Conservation (phyloP, 2,888 invertebrate species). For the Molorchus minor region DNA sequence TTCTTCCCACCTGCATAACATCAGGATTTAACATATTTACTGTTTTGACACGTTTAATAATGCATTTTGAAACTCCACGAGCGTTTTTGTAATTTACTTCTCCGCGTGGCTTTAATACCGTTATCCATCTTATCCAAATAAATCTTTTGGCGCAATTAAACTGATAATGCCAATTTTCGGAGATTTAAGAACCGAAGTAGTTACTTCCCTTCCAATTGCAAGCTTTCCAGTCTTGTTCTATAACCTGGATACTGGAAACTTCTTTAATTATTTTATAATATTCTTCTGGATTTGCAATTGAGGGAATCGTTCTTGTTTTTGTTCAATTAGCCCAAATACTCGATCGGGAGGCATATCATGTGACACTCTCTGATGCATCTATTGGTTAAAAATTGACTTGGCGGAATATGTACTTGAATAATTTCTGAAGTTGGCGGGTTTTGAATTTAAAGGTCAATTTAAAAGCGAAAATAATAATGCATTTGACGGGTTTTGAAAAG, state of each 20-base stretch:
- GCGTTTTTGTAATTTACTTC: too few species aligned
- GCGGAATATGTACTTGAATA: too few species aligned
- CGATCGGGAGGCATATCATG: slow-evolving; percentile 13
- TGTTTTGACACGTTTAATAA: too few species aligned
- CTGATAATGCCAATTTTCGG: slow-evolving; percentile 15
- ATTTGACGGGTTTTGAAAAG: too few species aligned
- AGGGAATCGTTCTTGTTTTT: not conserved
- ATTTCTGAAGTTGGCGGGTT: too few species aligned
- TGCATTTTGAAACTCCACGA: too few species aligned
- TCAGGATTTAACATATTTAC: too few species aligned
- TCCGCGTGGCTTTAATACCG: not conserved
- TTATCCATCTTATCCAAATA: slow-evolving; percentile 11
- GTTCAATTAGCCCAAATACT: slow-evolving; percentile 12
- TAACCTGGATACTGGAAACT: not conserved
- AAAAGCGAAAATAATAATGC: too few species aligned
- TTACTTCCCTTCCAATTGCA: slow-evolving; percentile 13
- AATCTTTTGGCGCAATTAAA: slow-evolving; percentile 18
- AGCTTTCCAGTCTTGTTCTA: slow-evolving; percentile 11
- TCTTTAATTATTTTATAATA: slow-evolving; percentile 11
- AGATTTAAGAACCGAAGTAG: slow-evolving; percentile 14
- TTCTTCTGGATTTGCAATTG: slow-evolving; percentile 5
- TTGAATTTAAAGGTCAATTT: too few species aligned
- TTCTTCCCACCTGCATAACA: slow-evolving; percentile 6
- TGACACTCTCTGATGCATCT: too few species aligned
- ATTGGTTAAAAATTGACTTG: too few species aligned